These are phyloP conservation scores for Drosophila bipectinata DNA, from an alignment of 1,140 invertebrate species.

Conservation along the genomic window DNA sequence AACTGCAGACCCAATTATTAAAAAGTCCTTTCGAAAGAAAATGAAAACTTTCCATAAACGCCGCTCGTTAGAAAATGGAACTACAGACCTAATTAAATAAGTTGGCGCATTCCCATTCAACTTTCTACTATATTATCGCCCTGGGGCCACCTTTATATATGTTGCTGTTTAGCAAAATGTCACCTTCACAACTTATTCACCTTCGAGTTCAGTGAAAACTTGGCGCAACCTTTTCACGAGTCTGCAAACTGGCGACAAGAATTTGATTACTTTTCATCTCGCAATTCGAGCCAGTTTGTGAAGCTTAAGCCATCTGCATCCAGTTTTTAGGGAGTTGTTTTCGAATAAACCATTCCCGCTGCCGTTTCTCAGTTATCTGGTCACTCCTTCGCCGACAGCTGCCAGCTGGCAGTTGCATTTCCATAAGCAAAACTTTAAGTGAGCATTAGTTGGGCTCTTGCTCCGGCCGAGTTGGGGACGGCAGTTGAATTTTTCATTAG, in stretches of 20 bases:
- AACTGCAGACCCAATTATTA: background rate
- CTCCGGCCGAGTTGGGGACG: constrained; percentile 2
- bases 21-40: background rate
- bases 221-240: constrained; percentile 28
- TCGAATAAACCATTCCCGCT: constrained; percentile 29
- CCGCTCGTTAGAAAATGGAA: background rate
- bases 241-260: constrained; percentile 36
- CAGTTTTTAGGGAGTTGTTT: constrained; percentile 27
- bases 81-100: constrained; percentile 38
- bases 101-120: constrained; percentile 19
- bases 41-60: constrained; percentile 12
- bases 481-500: constrained; percentile 68
- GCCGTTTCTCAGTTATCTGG: constrained; percentile 25
- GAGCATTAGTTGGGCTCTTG: constrained; percentile 31
- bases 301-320: constrained; percentile 36
- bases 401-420: constrained; percentile 41
- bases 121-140: constrained; percentile 12
- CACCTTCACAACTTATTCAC: constrained; percentile 30
- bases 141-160: constrained; percentile 4
- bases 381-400: constrained; percentile 32
- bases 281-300: constrained; percentile 26
- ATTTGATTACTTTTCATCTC: constrained; percentile 53
- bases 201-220: constrained; percentile 26
- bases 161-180: constrained; percentile 17
- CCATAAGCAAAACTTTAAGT: constrained; percentile 50